A percentile compares a stretch with the other conserved stretches of the same genome.
Conservation (phyloP, 2,888 invertebrate species). For the Psococerastis gibbosa region DNA sequence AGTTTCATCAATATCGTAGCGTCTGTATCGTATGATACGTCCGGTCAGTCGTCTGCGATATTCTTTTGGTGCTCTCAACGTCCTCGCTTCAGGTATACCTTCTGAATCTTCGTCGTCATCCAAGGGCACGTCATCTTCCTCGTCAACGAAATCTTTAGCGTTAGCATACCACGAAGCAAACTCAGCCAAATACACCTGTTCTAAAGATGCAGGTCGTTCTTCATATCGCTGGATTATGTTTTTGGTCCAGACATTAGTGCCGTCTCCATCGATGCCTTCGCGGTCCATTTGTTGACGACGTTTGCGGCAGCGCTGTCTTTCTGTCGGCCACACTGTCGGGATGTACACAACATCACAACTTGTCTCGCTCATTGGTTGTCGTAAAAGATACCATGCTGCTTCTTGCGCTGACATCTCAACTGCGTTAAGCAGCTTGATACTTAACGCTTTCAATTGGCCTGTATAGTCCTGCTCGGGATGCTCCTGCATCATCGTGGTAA, state of each 20-base stretch:
- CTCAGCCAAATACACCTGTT: neutral
- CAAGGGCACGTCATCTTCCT: no score
- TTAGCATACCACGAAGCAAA: neutral
- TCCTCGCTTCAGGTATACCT: no score
- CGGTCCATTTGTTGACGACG: neutral
- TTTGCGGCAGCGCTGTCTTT: neutral
- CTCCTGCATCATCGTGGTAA: neutral
- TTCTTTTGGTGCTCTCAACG: neutral
- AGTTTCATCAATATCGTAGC: neutral
- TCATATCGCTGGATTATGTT: neutral
- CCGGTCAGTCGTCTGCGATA: neutral
- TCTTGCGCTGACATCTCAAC: conserved; percentile 8
- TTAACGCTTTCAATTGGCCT: neutral
- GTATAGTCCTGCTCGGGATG: neutral
- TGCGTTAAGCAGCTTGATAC: neutral
- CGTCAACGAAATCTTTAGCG: no score
- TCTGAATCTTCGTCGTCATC: no score
- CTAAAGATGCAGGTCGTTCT: neutral
- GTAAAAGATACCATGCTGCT: neutral
- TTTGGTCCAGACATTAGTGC: neutral
- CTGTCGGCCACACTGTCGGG: neutral
- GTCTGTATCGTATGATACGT: neutral
- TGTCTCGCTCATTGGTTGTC: neutral
- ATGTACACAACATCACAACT: neutral
- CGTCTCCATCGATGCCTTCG: neutral